phyloP scores from a whole-genome alignment of 2,113 vertebrate genomes.

The Semnornis frantzii region DNA sequence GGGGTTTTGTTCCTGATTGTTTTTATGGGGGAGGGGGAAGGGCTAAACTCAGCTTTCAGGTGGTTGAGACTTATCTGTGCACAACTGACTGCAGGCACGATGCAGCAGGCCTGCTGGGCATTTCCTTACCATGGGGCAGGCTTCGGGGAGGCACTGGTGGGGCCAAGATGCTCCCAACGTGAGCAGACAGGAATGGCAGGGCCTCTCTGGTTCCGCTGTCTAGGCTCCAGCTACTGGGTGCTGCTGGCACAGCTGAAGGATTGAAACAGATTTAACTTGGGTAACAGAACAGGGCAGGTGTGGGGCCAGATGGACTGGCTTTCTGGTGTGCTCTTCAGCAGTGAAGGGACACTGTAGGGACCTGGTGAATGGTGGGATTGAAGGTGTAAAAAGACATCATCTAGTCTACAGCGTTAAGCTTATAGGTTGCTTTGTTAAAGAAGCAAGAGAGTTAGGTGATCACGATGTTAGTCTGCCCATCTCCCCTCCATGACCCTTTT shows the following conservation, averaged over 20 bases:
- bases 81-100: neutral
- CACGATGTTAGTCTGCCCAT: neutral
- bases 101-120: conserved; percentile 54
- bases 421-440: neutral
- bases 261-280: conserved; percentile 73
- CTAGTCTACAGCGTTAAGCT: conserved; percentile 14
- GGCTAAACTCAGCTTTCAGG: neutral
- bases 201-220: conserved; percentile 90
- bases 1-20: neutral
- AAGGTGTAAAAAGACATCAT: neutral
- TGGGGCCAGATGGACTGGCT: neutral
- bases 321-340: neutral
- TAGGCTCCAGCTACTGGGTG: conserved; percentile 90
- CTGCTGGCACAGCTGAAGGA: conserved; percentile 85
- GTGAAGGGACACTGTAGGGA: neutral
- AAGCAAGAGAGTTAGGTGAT: conserved; percentile 26
- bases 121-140: conserved; percentile 87
- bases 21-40: neutral
- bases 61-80: neutral
- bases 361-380: neutral
- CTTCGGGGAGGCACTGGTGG: conserved; percentile 89
- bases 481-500: neutral
- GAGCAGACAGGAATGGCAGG: conserved; percentile 87
- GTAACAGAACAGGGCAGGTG: neutral
- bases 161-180: conserved; percentile 83